These are phyloP conservation scores for Actinia equina DNA, from an alignment of 64 coral and sea anemone genomes.

Conservation along the genomic window DNA sequence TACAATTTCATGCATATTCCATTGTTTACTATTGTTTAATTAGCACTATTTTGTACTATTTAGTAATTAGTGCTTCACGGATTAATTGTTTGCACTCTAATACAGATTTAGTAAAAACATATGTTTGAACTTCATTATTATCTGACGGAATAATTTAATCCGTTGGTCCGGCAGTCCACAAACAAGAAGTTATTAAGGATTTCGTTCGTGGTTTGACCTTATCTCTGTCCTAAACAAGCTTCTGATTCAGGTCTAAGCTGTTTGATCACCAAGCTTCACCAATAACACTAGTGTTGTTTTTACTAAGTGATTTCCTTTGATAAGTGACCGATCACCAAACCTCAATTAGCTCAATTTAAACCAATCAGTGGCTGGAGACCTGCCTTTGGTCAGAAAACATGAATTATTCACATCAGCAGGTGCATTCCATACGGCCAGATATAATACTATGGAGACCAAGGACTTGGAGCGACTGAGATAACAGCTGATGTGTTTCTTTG, in stretches of 20 bases:
- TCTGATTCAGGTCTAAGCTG: not conserved
- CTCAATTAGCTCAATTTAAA: not conserved
- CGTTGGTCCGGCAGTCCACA: not conserved
- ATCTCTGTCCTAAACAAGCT: not conserved
- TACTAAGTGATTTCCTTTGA: not conserved
- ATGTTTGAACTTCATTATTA: too few relatives aligned
- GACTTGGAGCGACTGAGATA: not conserved
- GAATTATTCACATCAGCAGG: slow-evolving; percentile 19
- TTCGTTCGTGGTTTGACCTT: not conserved
- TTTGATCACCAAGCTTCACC: not conserved
- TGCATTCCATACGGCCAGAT: not conserved
- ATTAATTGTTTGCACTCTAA: too few relatives aligned
- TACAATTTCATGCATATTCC: too few relatives aligned
- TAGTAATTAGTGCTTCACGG: too few relatives aligned
- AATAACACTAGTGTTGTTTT: not conserved
- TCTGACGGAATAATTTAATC: too few relatives aligned
- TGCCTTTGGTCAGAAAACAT: slow-evolving; percentile 1
- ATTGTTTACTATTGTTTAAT: too few relatives aligned
- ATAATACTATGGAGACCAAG: not conserved
- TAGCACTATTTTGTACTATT: too few relatives aligned
- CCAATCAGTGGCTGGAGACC: not conserved
- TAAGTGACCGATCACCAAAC: not conserved
- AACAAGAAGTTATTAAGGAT: not conserved
- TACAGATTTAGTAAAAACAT: too few relatives aligned
- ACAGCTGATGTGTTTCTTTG: not conserved